Conservation (phyloP, 2,797 vertebrate genomes). For the Propithecus deckenii region DNA sequence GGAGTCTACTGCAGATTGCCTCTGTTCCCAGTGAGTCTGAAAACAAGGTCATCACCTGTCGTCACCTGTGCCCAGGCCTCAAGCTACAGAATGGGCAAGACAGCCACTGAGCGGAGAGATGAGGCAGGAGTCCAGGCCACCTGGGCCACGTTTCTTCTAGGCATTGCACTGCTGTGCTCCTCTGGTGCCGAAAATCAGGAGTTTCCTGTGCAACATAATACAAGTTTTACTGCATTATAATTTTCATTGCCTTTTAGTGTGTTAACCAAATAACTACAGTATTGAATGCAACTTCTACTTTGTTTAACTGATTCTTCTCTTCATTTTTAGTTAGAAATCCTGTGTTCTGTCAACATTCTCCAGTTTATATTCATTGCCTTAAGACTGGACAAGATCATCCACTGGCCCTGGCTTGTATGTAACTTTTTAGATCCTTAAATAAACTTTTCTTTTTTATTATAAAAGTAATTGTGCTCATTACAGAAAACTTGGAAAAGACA, state of each 20-base stretch:
- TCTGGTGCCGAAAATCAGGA: neutral
- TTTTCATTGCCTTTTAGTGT: neutral
- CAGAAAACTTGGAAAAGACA: conserved; percentile 33
- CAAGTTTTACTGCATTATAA: neutral
- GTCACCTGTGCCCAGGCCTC: neutral
- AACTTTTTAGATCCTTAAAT: conserved; percentile 58
- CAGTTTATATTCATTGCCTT: conserved; percentile 99
- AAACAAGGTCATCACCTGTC: neutral
- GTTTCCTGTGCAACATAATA: neutral
- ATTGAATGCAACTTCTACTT: neutral
- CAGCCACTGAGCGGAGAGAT: neutral
- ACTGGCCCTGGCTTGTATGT: conserved; percentile 98
- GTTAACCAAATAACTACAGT: neutral
- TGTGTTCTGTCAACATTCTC: conserved; percentile 99
- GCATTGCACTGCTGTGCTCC: neutral
- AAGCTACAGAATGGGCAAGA: neutral
- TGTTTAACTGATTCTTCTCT: conserved; percentile 66
- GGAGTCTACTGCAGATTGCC: neutral
- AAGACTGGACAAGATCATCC: conserved; percentile 95
- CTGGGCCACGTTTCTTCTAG: neutral
- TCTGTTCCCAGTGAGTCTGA: neutral
- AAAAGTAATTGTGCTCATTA: conserved; percentile 28
- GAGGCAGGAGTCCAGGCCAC: neutral
- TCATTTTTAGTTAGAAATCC: conserved; percentile 93
- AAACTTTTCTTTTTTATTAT: conserved; percentile 27